phyloP scores from a whole-genome alignment of 2,888 invertebrate species.

The Eilema sororculum region DNA sequence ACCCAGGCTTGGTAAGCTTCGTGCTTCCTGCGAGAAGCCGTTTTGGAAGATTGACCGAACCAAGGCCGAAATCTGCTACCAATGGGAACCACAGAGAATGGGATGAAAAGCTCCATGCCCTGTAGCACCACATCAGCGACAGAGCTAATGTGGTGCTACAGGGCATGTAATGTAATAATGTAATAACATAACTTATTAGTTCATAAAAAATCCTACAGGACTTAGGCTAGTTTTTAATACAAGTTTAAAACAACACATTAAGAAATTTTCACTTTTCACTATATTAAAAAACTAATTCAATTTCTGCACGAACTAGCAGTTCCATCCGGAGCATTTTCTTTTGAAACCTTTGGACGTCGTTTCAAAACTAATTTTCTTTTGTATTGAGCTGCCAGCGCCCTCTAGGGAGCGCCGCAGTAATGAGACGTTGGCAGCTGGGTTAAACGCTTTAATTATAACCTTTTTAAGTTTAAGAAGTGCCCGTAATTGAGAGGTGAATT shows the following conservation, averaged over 20 bases:
- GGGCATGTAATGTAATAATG: too few relatives aligned
- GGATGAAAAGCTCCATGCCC: too few relatives aligned
- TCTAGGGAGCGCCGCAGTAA: constrained; percentile 36
- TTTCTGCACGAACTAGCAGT: constrained; percentile 22
- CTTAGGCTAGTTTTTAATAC: not conserved
- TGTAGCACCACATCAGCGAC: too few relatives aligned
- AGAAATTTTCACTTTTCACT: not conserved
- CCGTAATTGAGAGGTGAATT: constrained; percentile 2
- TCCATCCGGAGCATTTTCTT: constrained; percentile 26
- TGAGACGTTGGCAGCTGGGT: constrained; percentile 45
- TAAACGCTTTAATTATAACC: constrained; percentile 4
- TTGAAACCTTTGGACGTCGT: constrained; percentile 31
- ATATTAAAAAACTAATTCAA: constrained; percentile 23
- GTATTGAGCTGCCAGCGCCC: constrained; percentile 35
- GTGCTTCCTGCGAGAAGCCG: too few relatives aligned
- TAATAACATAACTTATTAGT: too few relatives aligned
- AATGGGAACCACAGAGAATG: too few relatives aligned
- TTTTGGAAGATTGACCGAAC: too few relatives aligned
- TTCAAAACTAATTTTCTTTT: constrained; percentile 39
- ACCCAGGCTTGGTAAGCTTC: too few relatives aligned
- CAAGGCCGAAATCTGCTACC: too few relatives aligned
- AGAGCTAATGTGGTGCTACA: too few relatives aligned
- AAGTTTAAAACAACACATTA: not conserved
- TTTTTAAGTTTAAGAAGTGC: constrained; percentile 10
- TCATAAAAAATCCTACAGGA: not conserved